These are phyloP conservation scores for Pomatostomus ruficeps DNA, from an alignment of 2,113 vertebrate species.

Conservation along the genomic window DNA sequence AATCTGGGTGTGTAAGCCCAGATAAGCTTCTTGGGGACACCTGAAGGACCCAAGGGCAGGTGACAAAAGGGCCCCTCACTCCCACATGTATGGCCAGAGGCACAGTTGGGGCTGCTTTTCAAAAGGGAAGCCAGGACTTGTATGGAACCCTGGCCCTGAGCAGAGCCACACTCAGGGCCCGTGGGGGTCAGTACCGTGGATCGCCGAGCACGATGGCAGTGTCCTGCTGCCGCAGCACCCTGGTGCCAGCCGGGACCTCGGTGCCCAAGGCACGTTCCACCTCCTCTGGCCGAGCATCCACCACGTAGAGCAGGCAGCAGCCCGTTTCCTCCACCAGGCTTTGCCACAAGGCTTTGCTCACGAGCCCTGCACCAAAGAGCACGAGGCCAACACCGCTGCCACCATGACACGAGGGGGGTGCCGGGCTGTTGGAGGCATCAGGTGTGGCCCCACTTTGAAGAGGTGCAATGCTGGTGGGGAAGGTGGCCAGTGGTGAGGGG, in stretches of 20 bases:
- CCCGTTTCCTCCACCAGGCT: background rate
- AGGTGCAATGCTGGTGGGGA: background rate
- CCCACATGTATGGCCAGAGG: background rate
- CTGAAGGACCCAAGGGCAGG: background rate
- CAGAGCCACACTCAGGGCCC: background rate
- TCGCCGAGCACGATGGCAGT: background rate
- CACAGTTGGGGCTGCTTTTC: background rate
- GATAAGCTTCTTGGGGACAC: background rate
- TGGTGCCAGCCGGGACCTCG: background rate
- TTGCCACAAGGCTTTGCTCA: background rate
- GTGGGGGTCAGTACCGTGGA: background rate
- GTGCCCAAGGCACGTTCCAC: background rate
- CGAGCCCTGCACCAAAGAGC: background rate
- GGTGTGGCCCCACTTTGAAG: background rate
- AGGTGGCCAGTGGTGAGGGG: background rate
- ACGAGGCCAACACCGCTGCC: background rate
- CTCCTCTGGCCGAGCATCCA: background rate
- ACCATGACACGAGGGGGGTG: rapidly evolving
- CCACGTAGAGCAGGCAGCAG: background rate
- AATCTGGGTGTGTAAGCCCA: background rate
- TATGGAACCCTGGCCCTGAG: rapidly evolving
- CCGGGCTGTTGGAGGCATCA: background rate
- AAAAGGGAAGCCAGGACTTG: background rate
- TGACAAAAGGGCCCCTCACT: background rate
- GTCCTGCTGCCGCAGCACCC: background rate